Evolutionary conservation across 2,888 invertebrate genomes (phyloP).

Genomic region (Cerastis rubricosa): DNA sequence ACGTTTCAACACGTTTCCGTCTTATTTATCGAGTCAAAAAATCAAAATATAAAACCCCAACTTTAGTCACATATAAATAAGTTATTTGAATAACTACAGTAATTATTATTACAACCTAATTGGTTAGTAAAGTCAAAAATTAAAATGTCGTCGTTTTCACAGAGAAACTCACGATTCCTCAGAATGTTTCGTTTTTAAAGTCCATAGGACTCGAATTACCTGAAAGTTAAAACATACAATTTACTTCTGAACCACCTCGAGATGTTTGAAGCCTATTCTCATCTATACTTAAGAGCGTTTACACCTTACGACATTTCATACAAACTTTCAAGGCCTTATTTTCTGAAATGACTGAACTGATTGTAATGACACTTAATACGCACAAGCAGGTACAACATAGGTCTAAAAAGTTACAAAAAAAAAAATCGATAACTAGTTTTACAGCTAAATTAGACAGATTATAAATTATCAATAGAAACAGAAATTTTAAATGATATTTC

Average conservation of each 20-base stretch:
- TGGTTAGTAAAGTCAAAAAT: conserved; percentile 23
- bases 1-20: background rate
- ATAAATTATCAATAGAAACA: too few species aligned
- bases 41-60: conserved; percentile 21
- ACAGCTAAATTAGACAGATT: too few species aligned
- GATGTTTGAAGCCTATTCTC: background rate
- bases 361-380: too few species aligned
- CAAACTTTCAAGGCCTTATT: too few species aligned
- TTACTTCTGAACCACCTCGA: background rate
- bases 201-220: conserved; percentile 47
- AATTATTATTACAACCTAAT: conserved; percentile 7
- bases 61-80: conserved; percentile 20
- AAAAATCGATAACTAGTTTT: too few species aligned
- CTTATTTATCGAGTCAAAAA: background rate
- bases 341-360: too few species aligned
- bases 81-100: background rate
- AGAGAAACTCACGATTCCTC: conserved; percentile 18
- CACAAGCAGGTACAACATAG: too few species aligned
- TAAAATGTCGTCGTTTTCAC: conserved; percentile 7
- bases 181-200: conserved; percentile 18
- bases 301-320: too few species aligned
- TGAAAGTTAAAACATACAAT: conserved; percentile 31
- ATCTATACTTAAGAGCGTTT: too few species aligned
- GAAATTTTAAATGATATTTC: too few species aligned
- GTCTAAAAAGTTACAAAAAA: too few species aligned